These are phyloP conservation scores for Microcebus tavaratra DNA, from an alignment of 2,113 vertebrate genomes.

Conservation along the genomic window DNA sequence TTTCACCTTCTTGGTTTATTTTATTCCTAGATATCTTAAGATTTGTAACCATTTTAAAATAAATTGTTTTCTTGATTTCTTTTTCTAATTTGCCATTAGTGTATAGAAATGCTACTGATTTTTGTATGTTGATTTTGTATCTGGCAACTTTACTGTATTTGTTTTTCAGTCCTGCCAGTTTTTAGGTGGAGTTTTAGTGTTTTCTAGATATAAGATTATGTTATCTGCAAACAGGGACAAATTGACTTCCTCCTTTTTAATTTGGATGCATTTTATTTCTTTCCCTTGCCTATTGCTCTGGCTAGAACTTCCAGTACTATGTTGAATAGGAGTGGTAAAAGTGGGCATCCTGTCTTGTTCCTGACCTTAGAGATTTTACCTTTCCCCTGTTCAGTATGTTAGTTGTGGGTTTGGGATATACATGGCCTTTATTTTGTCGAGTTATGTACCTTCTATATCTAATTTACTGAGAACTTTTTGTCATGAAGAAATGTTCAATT, in stretches of 20 bases:
- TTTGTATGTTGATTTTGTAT: not conserved
- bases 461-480: not conserved
- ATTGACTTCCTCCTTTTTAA: not conserved
- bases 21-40: not conserved
- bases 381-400: not conserved
- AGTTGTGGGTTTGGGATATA: not conserved
- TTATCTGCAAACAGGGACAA: not conserved
- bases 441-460: not conserved
- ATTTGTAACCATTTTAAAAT: not conserved
- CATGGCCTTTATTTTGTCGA: not conserved
- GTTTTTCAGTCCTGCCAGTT: not conserved
- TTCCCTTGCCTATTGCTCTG: not conserved
- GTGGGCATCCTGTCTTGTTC: not conserved
- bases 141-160: not conserved
- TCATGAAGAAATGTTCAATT: not conserved
- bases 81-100: not conserved
- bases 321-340: not conserved
- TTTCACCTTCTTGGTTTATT: not conserved
- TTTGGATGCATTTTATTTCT: not conserved
- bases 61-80: not conserved
- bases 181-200: not conserved
- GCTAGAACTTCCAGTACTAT: not conserved
- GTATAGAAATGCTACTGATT: not conserved
- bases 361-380: not conserved
- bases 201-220: not conserved